Evolutionary conservation across 2,113 vertebrate species (phyloP), one percentile per base, ranked within the genome.

Genomic region (Vulpes ferrilata): DNA sequence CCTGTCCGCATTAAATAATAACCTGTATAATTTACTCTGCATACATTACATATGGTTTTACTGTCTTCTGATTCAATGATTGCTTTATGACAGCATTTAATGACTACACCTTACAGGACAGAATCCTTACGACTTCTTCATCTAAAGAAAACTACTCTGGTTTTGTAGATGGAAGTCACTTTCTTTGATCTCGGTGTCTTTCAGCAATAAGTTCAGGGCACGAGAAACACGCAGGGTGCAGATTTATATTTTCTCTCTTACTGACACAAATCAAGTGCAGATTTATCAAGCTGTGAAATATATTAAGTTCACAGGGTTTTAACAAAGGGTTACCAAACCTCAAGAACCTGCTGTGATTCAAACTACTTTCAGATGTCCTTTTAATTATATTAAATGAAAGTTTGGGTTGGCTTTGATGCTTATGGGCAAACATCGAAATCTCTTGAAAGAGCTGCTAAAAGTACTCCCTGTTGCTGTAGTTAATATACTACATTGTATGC

Each of bases 371-470:
- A 98, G 97, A 98, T 98, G 98, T 98, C 98, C 97, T 98, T 99
- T 98, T 99, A 99, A 99, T 99, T 98, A 98, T 96, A 98, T 97
- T 98, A 98, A 98, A 98, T 97, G 90, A 98, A 99, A 98, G 98
- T 98, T 98, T 98, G 97, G 97, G 96, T 90, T 81, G 97, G 88
- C 98, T 99, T 98, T 98, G 98, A 98, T 98, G 98, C 97, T 98
- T 98, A 98, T 96, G 64, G 98, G 98, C 98, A 98, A 99, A 98
- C 97, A 98, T 93, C 81, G 94, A 38, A 95, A 97, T 97, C 96
- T 98, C 97, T 97, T 98, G 96, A 96, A 98, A 98, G 97, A 97
- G 86, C 97, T 98, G 97, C 98, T 98, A 85, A 98, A 98, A 98
- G 98, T 95, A 97, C 98, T 98, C 98, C 98, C 99, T 92, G 97